These are phyloP conservation scores for Callosobruchus maculatus DNA, from an alignment of 2,888 invertebrate genomes.

Conservation along the genomic window DNA sequence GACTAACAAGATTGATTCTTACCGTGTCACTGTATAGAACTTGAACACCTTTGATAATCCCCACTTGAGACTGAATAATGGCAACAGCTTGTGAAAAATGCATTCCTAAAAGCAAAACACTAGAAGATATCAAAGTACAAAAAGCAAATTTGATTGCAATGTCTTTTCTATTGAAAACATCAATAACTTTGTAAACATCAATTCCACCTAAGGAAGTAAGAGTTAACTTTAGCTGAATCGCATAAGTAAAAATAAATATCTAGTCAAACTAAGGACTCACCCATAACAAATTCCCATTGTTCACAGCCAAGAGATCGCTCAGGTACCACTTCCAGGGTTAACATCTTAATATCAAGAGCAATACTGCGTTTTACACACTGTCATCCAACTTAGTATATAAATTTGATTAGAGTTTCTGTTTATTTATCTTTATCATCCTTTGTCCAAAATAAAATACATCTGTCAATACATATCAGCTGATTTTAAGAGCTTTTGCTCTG, in stretches of 20 bases:
- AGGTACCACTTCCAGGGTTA: conserved; percentile 94
- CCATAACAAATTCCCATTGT: conserved; percentile 96
- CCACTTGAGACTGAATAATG: conserved; percentile 94
- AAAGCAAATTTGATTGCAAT: not conserved
- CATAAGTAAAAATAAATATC: not conserved
- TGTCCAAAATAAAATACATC: not conserved
- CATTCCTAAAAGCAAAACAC: conserved; percentile 67
- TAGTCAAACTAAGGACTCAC: conserved; percentile 57
- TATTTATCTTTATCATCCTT: not conserved
- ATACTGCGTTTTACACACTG: not conserved
- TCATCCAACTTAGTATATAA: not conserved
- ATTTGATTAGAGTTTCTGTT: not conserved
- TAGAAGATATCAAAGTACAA: not conserved
- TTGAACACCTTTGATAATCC: conserved; percentile 91
- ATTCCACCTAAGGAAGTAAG: too few relatives aligned
- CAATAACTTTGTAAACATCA: not conserved
- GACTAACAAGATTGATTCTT: conserved; percentile 33
- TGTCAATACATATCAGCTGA: conserved; percentile 7
- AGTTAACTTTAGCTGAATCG: too few relatives aligned
- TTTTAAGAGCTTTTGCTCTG: conserved; percentile 2
- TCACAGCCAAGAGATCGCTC: conserved; percentile 94
- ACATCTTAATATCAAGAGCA: conserved; percentile 59
- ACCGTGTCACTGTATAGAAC: conserved; percentile 95
- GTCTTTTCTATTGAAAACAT: not conserved
- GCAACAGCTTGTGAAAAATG: conserved; percentile 97